phyloP scores from a whole-genome alignment of 1,140 invertebrate genomes.

The Ridgeia piscesae region DNA sequence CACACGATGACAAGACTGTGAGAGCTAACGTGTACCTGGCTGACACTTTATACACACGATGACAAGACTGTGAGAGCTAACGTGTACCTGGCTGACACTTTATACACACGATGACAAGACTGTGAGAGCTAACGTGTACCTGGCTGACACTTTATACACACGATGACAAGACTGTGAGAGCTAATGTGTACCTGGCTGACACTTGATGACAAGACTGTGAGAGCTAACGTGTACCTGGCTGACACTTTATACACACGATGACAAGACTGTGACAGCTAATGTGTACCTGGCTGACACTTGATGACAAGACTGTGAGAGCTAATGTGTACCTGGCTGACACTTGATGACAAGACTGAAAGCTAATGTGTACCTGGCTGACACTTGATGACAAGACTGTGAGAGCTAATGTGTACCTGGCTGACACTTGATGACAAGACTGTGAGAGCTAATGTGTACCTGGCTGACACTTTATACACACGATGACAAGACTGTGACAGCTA shows the following conservation, averaged over 20 bases:
- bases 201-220: conserved; percentile 77
- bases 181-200: conserved; percentile 65
- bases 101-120: conserved; percentile 69
- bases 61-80: conserved; percentile 5
- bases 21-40: conserved; percentile 60
- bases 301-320: conserved; percentile 81
- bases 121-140: conserved; percentile 53
- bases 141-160: conserved; percentile 79
- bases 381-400: conserved; percentile 76
- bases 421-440: conserved; percentile 6
- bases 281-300: conserved; percentile 69
- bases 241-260: conserved; percentile 74
- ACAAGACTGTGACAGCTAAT: conserved; percentile 5
- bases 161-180: conserved; percentile 26
- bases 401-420: too few species aligned
- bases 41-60: conserved; percentile 76
- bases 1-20: conserved; percentile 64
- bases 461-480: conserved; percentile 76
- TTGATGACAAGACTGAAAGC: conserved; percentile 2
- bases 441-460: conserved; percentile 60
- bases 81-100: conserved; percentile 69
- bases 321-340: too few species aligned
- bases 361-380: conserved; percentile 68
- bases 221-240: conserved; percentile 62
- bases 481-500: background rate